Conservation (phyloP, 2,113 vertebrate species). For the Cottus gobio region DNA sequence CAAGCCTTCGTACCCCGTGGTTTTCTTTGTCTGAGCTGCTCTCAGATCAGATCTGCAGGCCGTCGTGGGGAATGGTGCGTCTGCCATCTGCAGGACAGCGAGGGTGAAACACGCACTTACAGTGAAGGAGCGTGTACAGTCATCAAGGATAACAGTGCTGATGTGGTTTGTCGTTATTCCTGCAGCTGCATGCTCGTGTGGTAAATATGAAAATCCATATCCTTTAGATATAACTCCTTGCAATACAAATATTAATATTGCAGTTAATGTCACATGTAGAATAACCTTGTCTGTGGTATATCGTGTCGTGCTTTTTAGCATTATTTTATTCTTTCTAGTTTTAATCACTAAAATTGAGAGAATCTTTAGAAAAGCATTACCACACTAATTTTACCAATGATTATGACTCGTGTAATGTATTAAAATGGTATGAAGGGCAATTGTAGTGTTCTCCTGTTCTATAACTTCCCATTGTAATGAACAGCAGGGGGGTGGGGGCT, state of each 20-base stretch:
- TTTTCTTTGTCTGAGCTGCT: conserved; percentile 77
- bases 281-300: neutral
- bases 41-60: conserved; percentile 46
- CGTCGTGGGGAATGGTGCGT: conserved; percentile 76
- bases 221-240: neutral
- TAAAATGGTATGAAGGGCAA: neutral
- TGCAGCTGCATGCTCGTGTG: neutral
- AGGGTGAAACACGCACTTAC: neutral
- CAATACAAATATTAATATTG: neutral
- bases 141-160: neutral
- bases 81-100: conserved; percentile 82
- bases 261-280: neutral
- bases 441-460: neutral
- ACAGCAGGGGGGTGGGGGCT: neutral
- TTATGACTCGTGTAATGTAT: too few species aligned
- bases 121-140: neutral
- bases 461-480: neutral
- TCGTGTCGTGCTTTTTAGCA: neutral
- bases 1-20: conserved; percentile 47
- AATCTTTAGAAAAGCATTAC: neutral
- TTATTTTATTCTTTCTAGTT: too few species aligned
- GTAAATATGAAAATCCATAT: neutral
- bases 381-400: too few species aligned
- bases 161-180: neutral
- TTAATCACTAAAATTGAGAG: neutral